phyloP scores from a whole-genome alignment of 1,140 invertebrate species.

The Pissodes strobi region DNA sequence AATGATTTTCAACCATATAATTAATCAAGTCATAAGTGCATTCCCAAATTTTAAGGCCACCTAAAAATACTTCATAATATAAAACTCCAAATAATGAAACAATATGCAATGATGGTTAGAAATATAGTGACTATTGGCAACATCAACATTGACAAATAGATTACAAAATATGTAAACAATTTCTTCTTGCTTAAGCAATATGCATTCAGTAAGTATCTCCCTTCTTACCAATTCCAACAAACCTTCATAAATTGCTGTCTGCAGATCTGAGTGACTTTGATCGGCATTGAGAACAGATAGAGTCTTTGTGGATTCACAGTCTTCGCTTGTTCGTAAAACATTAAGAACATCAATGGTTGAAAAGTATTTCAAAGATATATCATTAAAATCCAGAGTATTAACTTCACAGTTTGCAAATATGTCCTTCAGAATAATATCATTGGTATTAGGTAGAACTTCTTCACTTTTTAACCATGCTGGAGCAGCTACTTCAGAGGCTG shows the following conservation, averaged over 20 bases:
- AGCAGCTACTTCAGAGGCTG: neutral
- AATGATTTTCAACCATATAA: conserved; percentile 62
- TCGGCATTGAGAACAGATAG: conserved; percentile 64
- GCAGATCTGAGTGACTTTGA: conserved; percentile 70
- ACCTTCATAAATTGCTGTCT: conserved; percentile 77
- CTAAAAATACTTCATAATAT: too few species aligned
- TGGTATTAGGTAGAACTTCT: conserved; percentile 26
- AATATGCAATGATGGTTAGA: too few species aligned
- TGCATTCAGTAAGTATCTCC: too few species aligned
- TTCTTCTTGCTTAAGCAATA: too few species aligned
- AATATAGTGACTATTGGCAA: too few species aligned
- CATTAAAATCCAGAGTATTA: conserved; percentile 1
- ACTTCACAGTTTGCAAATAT: conserved; percentile 4
- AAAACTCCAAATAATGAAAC: too few species aligned
- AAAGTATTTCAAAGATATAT: conserved; percentile 26
- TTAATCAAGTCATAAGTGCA: conserved; percentile 77
- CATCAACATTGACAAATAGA: too few species aligned
- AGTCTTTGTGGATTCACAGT: conserved; percentile 1
- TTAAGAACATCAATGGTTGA: conserved; percentile 30
- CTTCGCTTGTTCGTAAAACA: conserved; percentile 18
- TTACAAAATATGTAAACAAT: too few species aligned
- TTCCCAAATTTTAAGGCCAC: conserved; percentile 89
- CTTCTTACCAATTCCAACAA: conserved; percentile 30
- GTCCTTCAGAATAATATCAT: conserved; percentile 1
- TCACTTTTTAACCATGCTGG: conserved; percentile 23